Base-by-base conservation (phyloP, 2,888 invertebrate species). In the Chromoteleia sp. region DNA sequence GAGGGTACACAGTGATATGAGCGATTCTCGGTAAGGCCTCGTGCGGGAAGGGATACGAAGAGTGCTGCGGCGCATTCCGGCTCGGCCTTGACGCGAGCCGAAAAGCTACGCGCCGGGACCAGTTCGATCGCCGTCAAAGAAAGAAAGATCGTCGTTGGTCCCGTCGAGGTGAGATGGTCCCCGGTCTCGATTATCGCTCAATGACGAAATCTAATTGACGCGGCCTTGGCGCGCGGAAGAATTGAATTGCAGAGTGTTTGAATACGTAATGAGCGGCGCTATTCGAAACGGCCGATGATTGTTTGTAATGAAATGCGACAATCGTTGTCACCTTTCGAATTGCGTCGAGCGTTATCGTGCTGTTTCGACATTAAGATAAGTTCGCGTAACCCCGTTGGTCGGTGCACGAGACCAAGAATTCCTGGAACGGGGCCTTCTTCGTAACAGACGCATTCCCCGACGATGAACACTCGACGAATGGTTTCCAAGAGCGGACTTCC, bases 311-410 rank as follows among this genome's bases (percentile, higher is more conserved):
- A 25, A 59, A 41, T 12, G 59, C 59, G 43, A 43, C 59, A 29
- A 25, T 10, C 21, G 43, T 41, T 15, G 15, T 15, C 43, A 59
- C 59, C 50, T 67, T 39, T 33, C 65, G 65, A 12, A 36, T n/a
- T 8, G 15, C 52, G 17, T 6, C 52, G 52, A 52, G 59, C 15
- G 41, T 59, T 59, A 59, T 59, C 59, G 41, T 6, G 14, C 0
- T 12, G 0, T 52, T 48, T 65, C 65, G 52, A 39, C 43, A 48
- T 17, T 8, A 15, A 29, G 83, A 83, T 80, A 83, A 83, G 71
- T 45, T 21, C 15, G 33, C 25, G 56, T 36, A 39, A 21, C 61
- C 45, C 71, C 74, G 82, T 83, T 83, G 82, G 83, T 67, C 45
- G 73, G 54, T n/a, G 41, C 36, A 50, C 71, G 39, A 50, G n/a